Conservation (phyloP, 1,140 invertebrate genomes). For the Schmidtea mediterranea region DNA sequence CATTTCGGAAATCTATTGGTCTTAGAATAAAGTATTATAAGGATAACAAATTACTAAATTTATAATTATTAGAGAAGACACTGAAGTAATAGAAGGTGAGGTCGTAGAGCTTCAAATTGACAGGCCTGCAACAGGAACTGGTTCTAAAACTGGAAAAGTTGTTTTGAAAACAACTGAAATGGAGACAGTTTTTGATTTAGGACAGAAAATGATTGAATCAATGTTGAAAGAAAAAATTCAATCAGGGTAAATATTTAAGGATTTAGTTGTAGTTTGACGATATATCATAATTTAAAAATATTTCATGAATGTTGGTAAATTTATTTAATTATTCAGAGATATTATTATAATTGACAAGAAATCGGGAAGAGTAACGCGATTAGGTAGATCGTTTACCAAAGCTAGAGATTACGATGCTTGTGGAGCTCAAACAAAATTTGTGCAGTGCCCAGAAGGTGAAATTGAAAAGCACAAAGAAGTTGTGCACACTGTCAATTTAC, state of each 20-base stretch:
- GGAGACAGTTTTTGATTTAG: conserved; percentile 95
- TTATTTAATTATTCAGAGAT: conserved; percentile 40
- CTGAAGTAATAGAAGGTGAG: conserved; percentile 92
- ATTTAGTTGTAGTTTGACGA: too few relatives aligned
- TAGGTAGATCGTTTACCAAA: conserved; percentile 75
- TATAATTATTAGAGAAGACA: conserved; percentile 46
- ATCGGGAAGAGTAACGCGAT: conserved; percentile 73
- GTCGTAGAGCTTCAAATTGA: conserved; percentile 92
- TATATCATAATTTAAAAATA: too few relatives aligned
- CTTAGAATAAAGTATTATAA: conserved; percentile 71
- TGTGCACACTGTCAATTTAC: conserved; percentile 85
- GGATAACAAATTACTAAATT: too few relatives aligned
- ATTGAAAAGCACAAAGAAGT: conserved; percentile 94
- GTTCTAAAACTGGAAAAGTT: conserved; percentile 60
- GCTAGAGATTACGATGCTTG: conserved; percentile 92
- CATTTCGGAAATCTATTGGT: conserved; percentile 83
- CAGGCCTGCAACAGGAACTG: conserved; percentile 59
- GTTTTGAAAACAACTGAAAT: conserved; percentile 96
- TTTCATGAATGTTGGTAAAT: too few relatives aligned
- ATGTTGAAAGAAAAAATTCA: conserved; percentile 72
- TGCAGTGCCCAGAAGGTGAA: conserved; percentile 92
- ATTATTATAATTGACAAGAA: conserved; percentile 92
- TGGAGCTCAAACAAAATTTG: conserved; percentile 41
- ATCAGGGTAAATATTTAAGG: conserved; percentile 29
- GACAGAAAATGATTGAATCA: conserved; percentile 91